Base-by-base conservation (phyloP, 2,888 invertebrate genomes). In the Melanotus villosus region DNA sequence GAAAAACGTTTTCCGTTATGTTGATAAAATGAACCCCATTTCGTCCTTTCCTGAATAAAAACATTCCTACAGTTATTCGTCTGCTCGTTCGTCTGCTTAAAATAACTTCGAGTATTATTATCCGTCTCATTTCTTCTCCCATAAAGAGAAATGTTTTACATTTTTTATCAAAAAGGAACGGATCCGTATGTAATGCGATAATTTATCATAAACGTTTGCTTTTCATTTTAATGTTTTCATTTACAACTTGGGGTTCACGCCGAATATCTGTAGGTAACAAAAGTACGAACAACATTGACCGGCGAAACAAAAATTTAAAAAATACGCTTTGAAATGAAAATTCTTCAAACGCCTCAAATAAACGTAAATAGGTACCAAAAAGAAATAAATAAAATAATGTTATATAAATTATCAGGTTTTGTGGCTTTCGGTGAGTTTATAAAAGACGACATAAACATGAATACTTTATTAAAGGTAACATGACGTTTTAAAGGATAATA, bases 111-210 rank as follows among this genome's bases (percentile, higher is more conserved):
- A 47, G 23, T 23, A 26, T 47, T 21, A 47, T 47, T 21, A 47
- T 47, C 21, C 47, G 47, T 19, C 47, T 47, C 47, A 47, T 47
- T 47, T 47, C 23, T 23, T 47, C 47, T 4, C 10, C 5, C 47
- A 47, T 47, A 21, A 47, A 47, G 47, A 47, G 26, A 47, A 47
- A 47, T 47, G 47, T 26, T n/a, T 2, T 47, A 4, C 19, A 47
- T 26, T 47, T 47, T 47, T 47, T 47, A 23, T 6, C 21, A 10
- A 12, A n/a, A 21, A n/a, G 47, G 23, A 45, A 47, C 47, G 23
- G 12, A 47, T 47, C 47, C 23, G 12, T 47, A 47, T 47, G 23
- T 47, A 47, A 47, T 47, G 47, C 10, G 47, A 26, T 47, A 47
- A 47, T 47, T 47, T 47, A 47, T 47, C 47, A 47, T 14, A 47